Percentiles rank a stretch among this genome's conserved stretches.
phyloP scores from a whole-genome alignment of 2,113 vertebrate genomes.

The Cebidichthys violaceus region DNA sequence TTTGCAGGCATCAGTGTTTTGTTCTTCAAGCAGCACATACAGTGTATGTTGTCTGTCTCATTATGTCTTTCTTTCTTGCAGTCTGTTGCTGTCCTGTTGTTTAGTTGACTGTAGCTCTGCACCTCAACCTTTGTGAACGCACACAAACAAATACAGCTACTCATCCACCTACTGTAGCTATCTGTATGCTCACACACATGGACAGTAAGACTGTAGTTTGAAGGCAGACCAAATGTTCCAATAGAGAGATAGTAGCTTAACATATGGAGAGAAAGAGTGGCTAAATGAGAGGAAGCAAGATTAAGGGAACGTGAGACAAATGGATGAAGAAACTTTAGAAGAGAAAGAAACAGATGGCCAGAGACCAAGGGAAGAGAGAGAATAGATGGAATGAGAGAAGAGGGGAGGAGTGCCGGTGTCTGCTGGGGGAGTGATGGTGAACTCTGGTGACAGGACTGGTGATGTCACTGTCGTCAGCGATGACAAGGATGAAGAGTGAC shows the following conservation, averaged over 20 bases:
- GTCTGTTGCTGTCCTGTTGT: slow-evolving; percentile 10
- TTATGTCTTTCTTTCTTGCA: slow-evolving; percentile 32
- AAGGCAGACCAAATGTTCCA: slow-evolving; percentile 1
- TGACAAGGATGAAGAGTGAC: slow-evolving; percentile 70
- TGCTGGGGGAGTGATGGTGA: slow-evolving; percentile 68
- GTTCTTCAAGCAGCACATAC: slow-evolving; percentile 3
- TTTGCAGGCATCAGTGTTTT: slow-evolving; percentile 18
- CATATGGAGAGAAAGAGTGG: neutral
- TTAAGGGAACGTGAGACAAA: slow-evolving; percentile 7
- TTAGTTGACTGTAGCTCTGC: neutral
- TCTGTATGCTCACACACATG: neutral
- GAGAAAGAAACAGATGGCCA: slow-evolving; percentile 46
- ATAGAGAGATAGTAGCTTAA: neutral
- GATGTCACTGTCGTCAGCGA: slow-evolving; percentile 71
- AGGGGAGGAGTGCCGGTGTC: slow-evolving; percentile 46
- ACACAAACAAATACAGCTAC: neutral
- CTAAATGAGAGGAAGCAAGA: neutral
- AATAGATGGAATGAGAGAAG: slow-evolving; percentile 48
- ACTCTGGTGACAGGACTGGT: slow-evolving; percentile 74
- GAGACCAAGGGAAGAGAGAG: slow-evolving; percentile 39
- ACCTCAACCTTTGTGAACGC: neutral
- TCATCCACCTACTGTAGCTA: neutral
- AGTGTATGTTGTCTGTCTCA: slow-evolving; percentile 19
- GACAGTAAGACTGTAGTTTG: neutral
- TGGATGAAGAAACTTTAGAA: slow-evolving; percentile 35